A percentile compares a stretch with the other conserved stretches of the same genome.
These are phyloP conservation scores for Equus quagga DNA, from an alignment of 2,113 vertebrate genomes.

Conservation along the genomic window DNA sequence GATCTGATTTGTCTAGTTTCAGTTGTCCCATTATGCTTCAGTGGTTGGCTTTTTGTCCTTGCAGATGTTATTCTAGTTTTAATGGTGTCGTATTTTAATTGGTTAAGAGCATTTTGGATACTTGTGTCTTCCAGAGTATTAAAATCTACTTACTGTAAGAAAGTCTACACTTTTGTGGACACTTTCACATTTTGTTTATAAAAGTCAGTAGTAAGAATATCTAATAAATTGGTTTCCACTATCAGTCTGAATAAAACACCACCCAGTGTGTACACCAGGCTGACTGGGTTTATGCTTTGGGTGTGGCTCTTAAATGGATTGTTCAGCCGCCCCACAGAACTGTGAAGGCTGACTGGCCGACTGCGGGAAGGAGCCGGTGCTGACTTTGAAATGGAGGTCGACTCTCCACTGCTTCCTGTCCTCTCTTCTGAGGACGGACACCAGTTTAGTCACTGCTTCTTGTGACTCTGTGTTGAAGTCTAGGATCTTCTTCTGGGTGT, in stretches of 20 bases:
- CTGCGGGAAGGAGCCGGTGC: background rate
- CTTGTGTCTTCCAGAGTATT: background rate
- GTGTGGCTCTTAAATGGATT: background rate
- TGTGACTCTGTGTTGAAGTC: background rate
- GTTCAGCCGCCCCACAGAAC: background rate
- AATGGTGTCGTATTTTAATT: constrained; percentile 26
- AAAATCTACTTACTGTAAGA: background rate
- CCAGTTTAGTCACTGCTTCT: background rate
- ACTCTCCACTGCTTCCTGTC: background rate
- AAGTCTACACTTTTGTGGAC: background rate
- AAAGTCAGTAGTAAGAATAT: constrained; percentile 31
- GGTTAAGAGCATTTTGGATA: background rate
- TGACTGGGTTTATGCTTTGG: background rate
- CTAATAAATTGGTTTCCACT: background rate
- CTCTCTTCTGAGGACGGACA: background rate
- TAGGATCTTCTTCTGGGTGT: background rate
- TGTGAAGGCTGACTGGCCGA: background rate
- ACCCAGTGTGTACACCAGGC: background rate
- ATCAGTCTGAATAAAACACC: background rate
- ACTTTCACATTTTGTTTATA: background rate
- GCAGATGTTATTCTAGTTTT: constrained; percentile 11
- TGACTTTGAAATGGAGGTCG: background rate
- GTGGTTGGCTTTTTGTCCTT: background rate
- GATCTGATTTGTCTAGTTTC: background rate
- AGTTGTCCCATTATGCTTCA: background rate